A percentile compares a stretch with the other conserved stretches of the same genome.
phyloP scores from a whole-genome alignment of 1,140 invertebrate genomes.

The Drosophila leontia region DNA sequence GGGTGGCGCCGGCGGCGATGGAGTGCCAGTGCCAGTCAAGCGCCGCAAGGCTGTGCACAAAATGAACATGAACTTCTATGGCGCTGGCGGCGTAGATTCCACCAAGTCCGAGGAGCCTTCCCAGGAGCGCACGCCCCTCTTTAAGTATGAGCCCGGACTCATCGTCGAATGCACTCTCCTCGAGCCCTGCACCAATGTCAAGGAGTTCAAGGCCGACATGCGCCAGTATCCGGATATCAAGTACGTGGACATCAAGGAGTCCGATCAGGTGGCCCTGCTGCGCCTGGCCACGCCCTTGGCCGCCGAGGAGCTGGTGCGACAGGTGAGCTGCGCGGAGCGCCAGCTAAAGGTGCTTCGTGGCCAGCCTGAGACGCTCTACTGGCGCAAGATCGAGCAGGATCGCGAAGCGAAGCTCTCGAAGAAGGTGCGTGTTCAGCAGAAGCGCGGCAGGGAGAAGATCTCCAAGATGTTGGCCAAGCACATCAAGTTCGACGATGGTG shows the following conservation, averaged over 20 bases:
- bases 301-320: constrained; percentile 85
- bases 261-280: constrained; percentile 86
- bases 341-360: constrained; percentile 84
- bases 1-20: constrained; percentile 1
- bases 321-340: constrained; percentile 67
- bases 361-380: constrained; percentile 88
- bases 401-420: constrained; percentile 87
- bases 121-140: constrained; percentile 80
- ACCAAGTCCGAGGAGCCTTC: constrained; percentile 70
- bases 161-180: constrained; percentile 88
- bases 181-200: constrained; percentile 87
- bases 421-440: constrained; percentile 85
- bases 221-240: constrained; percentile 86
- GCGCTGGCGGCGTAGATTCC: constrained; percentile 69
- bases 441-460: constrained; percentile 88
- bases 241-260: constrained; percentile 89
- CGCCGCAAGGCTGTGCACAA: constrained; percentile 73
- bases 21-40: constrained; percentile 55
- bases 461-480: constrained; percentile 88
- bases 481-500: constrained; percentile 87
- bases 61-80: constrained; percentile 85
- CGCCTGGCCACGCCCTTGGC: constrained; percentile 87
- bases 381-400: constrained; percentile 88
- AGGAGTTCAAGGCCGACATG: constrained; percentile 89
- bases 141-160: constrained; percentile 86